These are phyloP conservation scores for Falco naumanni DNA, from an alignment of 2,797 vertebrate species.

Conservation along the genomic window DNA sequence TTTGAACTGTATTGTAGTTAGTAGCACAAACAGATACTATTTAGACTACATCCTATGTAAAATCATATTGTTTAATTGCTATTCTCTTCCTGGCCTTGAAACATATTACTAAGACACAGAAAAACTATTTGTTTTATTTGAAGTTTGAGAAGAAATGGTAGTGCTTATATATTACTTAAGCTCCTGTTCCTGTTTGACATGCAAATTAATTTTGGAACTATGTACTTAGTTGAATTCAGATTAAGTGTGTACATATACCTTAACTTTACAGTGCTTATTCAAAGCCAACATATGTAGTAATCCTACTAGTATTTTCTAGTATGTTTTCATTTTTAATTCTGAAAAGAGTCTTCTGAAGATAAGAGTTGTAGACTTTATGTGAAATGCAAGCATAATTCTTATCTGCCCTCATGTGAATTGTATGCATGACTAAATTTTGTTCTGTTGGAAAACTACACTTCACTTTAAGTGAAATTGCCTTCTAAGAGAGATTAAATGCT, in stretches of 20 bases:
- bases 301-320: neutral
- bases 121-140: neutral
- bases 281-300: neutral
- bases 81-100: neutral
- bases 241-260: neutral
- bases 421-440: neutral
- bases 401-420: neutral
- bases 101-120: neutral
- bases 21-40: neutral
- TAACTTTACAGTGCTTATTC: neutral
- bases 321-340: slow-evolving; percentile 11
- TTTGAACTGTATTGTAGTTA: neutral
- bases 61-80: neutral
- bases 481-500: neutral
- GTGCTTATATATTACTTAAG: neutral
- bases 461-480: neutral
- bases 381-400: neutral
- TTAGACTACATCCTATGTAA: neutral
- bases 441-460: neutral
- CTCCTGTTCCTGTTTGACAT: neutral
- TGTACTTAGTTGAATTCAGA: neutral
- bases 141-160: neutral
- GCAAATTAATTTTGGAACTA: neutral
- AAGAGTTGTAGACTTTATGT: neutral
- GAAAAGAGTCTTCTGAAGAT: neutral